Evolutionary conservation across 2,113 vertebrate species (phyloP).

Genomic region (Morone saxatilis): DNA sequence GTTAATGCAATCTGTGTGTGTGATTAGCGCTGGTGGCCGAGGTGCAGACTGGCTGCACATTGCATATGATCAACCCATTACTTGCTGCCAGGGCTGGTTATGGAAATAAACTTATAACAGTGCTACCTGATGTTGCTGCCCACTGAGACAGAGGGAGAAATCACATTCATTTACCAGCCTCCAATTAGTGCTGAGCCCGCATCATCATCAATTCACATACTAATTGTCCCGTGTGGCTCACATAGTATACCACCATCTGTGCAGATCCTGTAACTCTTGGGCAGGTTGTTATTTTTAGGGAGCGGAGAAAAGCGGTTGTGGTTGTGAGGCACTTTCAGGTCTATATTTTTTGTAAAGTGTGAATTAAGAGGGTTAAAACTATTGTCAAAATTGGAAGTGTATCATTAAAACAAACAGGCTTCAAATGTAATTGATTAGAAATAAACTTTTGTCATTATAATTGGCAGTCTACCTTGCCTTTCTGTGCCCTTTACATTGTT

Average conservation of each 20-base stretch:
- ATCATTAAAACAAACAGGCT: slow-evolving; percentile 2
- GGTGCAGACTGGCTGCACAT: slow-evolving; percentile 64
- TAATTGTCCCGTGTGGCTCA: slow-evolving; percentile 80
- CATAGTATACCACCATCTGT: slow-evolving; percentile 77
- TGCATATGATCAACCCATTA: slow-evolving; percentile 77
- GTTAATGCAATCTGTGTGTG: slow-evolving; percentile 72
- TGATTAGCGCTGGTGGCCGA: slow-evolving; percentile 75
- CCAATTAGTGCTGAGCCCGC: slow-evolving; percentile 81
- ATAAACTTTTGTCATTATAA: slow-evolving; percentile 18
- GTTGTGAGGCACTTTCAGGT: slow-evolving; percentile 25
- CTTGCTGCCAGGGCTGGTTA: slow-evolving; percentile 76
- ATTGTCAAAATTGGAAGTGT: not conserved
- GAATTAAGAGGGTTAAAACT: slow-evolving; percentile 3
- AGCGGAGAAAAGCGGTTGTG: slow-evolving; percentile 19
- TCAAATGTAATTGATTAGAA: slow-evolving; percentile 22
- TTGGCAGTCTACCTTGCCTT: not conserved
- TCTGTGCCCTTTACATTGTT: slow-evolving; percentile 21
- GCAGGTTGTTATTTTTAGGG: slow-evolving; percentile 60
- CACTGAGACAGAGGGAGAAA: slow-evolving; percentile 76
- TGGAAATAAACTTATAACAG: slow-evolving; percentile 79
- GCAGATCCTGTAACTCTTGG: slow-evolving; percentile 55
- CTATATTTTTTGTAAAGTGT: slow-evolving; percentile 17
- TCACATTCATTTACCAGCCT: slow-evolving; percentile 80
- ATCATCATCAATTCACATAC: slow-evolving; percentile 84
- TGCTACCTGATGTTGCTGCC: slow-evolving; percentile 80